These are phyloP conservation scores for Calypte anna DNA, from an alignment of 2,113 vertebrate genomes.

Conservation along the genomic window DNA sequence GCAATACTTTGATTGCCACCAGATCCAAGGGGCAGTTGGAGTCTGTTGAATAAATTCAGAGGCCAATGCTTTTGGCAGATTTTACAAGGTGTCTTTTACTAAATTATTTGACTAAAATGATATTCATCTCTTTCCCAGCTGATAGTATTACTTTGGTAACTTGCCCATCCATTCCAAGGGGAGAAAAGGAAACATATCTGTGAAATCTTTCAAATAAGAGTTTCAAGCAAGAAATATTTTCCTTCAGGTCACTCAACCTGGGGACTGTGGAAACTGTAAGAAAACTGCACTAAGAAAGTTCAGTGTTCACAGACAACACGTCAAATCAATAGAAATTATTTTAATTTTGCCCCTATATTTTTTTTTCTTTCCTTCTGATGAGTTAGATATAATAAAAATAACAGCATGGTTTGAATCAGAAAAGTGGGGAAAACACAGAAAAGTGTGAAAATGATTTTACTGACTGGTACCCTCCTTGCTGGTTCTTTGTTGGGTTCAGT, in stretches of 20 bases:
- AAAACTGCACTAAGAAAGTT: neutral
- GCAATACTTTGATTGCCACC: neutral
- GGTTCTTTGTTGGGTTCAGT: neutral
- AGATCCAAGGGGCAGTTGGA: neutral
- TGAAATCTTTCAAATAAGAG: slow-evolving; percentile 33
- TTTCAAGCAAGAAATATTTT: slow-evolving; percentile 42
- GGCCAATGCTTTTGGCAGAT: slow-evolving; percentile 33
- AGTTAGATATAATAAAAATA: neutral
- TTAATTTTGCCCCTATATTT: neutral
- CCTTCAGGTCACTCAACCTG: neutral
- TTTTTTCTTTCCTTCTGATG: rapidly evolving
- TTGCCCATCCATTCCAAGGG: neutral
- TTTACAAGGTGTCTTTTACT: neutral
- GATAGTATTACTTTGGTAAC: slow-evolving; percentile 22
- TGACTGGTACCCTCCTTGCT: rapidly evolving
- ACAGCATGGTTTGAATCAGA: neutral
- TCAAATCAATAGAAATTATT: neutral
- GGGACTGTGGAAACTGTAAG: neutral
- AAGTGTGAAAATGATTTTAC: neutral
- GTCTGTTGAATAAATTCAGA: slow-evolving; percentile 34
- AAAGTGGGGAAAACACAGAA: neutral
- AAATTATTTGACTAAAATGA: neutral
- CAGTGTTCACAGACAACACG: rapidly evolving
- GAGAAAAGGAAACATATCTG: slow-evolving; percentile 9
- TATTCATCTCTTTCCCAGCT: slow-evolving; percentile 61